Base-by-base conservation (phyloP, 2,113 vertebrate species). In the Nasalis larvatus region DNA sequence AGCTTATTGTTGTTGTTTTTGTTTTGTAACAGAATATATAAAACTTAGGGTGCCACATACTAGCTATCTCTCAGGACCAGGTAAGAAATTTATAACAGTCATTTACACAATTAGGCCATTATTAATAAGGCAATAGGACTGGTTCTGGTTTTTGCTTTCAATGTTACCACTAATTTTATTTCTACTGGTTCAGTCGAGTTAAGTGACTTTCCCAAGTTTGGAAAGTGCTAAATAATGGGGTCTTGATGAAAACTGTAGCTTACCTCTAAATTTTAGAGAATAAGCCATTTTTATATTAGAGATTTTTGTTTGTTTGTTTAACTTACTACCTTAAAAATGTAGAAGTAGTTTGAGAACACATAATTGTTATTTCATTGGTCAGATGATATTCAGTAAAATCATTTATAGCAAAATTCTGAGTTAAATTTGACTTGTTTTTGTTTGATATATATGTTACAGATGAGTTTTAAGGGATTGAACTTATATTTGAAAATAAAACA, bases 401-500 rank as follows among this genome's bases (percentile, higher is more conserved):
- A 76, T 12, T 42, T 80, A 68, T 13, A 90, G 85, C 17, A 89
- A 58, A 87, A 71, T 80, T 87, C 7, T 52, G 13, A 95, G 49
- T 83, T 86, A 90, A 40, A 87, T 45, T 91, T 32, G 2, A 80
- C 8, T 7, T 60, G 30, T 87, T 80, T 91, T 68, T 60, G 9
- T 93, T 94, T 86, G 17, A 87, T 77, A 49, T 58, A 27, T 21
- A 63, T 30, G 5, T 37, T 86, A 90, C 18, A 2, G 6, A 30
- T 71, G 40, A 54, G 10, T 71, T 7, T 58, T 56, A 86, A 78
- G 30, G 16, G 27, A 77, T 0, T 37, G 17, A 82, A 84, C 78
- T 84, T 87, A 42, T 11, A 32, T 54, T 63, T 60, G 80, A 92
- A 95, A 96, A 89, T 35, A 94, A 94, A 80, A 91, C 35, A 25